These are phyloP conservation scores for Apamea monoglypha DNA, from an alignment of 2,888 invertebrate genomes.

Conservation along the genomic window DNA sequence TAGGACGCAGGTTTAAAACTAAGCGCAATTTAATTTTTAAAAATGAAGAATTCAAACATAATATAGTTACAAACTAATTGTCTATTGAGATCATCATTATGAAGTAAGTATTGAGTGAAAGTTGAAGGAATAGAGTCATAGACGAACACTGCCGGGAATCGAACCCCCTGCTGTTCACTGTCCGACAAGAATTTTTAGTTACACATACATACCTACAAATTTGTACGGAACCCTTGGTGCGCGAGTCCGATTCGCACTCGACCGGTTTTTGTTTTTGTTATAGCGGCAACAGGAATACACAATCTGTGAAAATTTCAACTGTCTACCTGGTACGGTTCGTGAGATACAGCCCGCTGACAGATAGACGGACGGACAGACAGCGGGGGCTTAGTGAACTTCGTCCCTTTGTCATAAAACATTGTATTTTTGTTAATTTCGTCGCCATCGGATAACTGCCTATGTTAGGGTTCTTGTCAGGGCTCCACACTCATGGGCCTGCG, in stretches of 20 bases:
- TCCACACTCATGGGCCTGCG: constrained; percentile 61
- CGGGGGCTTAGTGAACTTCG: too few species aligned
- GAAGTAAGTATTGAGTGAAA: not conserved
- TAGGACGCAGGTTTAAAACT: not conserved
- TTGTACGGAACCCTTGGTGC: too few species aligned
- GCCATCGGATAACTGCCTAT: not conserved
- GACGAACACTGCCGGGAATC: not conserved
- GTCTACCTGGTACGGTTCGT: too few species aligned
- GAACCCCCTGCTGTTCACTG: not conserved
- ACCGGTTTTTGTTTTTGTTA: too few species aligned
- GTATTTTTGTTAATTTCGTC: not conserved
- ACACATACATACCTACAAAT: too few species aligned
- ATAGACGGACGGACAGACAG: too few species aligned
- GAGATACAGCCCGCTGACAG: too few species aligned
- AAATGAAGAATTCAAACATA: not conserved
- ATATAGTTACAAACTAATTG: not conserved
- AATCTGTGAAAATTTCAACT: too few species aligned
- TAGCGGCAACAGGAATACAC: too few species aligned
- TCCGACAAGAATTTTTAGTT: too few species aligned
- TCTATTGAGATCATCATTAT: constrained; percentile 28
- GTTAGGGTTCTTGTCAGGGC: not conserved
- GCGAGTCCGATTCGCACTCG: too few species aligned
- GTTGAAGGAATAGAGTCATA: not conserved
- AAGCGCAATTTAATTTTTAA: not conserved
- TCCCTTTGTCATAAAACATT: too few species aligned